These are phyloP conservation scores for Prunella fulvescens DNA, from an alignment of 2,113 vertebrate species.

Conservation along the genomic window DNA sequence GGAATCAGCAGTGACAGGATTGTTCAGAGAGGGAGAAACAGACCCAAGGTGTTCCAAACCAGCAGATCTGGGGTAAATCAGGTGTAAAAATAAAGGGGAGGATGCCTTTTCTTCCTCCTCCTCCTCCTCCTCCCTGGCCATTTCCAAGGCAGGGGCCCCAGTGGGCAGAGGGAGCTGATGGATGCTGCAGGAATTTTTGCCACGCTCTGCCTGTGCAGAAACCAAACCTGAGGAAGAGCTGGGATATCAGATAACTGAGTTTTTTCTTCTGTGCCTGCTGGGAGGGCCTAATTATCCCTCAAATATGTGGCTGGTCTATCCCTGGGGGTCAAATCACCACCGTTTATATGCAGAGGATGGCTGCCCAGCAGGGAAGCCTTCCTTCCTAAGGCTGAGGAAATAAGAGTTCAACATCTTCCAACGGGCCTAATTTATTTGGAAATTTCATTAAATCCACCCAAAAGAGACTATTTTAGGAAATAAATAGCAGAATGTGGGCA, in stretches of 20 bases:
- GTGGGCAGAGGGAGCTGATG: background rate
- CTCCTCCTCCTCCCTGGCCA: background rate
- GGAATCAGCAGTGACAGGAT: background rate
- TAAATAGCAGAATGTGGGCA: conserved; percentile 9
- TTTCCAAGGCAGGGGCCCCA: background rate
- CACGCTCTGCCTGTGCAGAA: accelerated
- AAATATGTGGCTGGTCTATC: too few relatives aligned
- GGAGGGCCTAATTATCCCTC: background rate
- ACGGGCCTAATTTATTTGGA: background rate
- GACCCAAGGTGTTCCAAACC: background rate
- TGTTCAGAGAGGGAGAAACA: background rate
- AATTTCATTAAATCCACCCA: conserved; percentile 1
- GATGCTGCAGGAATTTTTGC: background rate
- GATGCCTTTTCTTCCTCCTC: accelerated
- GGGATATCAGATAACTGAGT: background rate
- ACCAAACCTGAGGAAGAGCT: background rate
- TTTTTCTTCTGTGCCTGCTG: background rate
- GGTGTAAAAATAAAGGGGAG: background rate
- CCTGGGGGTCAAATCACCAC: background rate
- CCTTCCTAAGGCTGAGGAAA: background rate
- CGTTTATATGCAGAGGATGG: background rate
- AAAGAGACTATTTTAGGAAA: background rate
- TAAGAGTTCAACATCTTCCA: background rate
- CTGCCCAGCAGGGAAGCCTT: background rate
- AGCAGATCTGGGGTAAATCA: background rate